Conservation (phyloP, 1,140 invertebrate species). For the Ceratosolen solmsi region DNA sequence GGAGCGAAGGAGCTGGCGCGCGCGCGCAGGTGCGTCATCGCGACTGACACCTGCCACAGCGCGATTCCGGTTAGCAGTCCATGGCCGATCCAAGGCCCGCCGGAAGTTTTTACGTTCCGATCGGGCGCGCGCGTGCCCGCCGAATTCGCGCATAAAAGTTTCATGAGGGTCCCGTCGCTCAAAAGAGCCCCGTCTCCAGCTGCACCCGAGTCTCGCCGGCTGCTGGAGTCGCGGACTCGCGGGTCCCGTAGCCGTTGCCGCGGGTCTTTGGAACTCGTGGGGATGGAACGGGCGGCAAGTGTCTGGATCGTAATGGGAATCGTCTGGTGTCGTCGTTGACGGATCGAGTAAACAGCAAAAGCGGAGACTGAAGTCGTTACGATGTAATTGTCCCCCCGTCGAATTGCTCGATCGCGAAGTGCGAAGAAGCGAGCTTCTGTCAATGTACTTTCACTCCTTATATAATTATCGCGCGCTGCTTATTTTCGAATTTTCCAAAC, state of each 20-base stretch:
- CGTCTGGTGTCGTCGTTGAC: too few relatives aligned
- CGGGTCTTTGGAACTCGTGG: too few relatives aligned
- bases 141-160: constrained; percentile 42
- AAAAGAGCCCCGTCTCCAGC: too few relatives aligned
- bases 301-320: too few relatives aligned
- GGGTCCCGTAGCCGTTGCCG: neutral
- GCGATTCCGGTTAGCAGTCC: constrained; percentile 24
- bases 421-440: too few relatives aligned
- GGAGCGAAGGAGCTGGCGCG: neutral
- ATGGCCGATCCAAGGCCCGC: constrained; percentile 9
- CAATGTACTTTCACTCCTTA: too few relatives aligned
- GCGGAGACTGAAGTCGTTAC: neutral
- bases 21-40: constrained; percentile 13
- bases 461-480: neutral
- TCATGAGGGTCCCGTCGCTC: neutral
- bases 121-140: neutral
- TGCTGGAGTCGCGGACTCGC: too few relatives aligned
- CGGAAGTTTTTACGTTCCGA: constrained; percentile 10
- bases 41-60: neutral
- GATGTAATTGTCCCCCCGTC: neutral
- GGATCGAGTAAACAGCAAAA: too few relatives aligned
- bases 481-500: constrained; percentile 35
- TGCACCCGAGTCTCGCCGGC: too few relatives aligned
- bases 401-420: too few relatives aligned
- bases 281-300: too few relatives aligned